phyloP scores from a whole-genome alignment of 2,797 vertebrate species.

The Dicrostonyx torquatus region DNA sequence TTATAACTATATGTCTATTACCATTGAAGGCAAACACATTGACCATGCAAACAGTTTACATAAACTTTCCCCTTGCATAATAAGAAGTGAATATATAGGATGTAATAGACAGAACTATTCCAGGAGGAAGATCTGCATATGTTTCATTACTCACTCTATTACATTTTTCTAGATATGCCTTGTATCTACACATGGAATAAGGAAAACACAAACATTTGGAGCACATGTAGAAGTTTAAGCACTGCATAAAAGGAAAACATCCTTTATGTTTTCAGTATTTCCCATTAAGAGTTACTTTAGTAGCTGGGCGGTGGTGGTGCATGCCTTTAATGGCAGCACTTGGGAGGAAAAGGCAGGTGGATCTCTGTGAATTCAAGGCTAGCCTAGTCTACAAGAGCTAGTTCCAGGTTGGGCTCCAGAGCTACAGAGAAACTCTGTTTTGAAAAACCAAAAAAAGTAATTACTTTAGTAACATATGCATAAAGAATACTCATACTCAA shows the following conservation, averaged over 20 bases:
- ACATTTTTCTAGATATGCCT: background rate
- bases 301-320: too few relatives aligned
- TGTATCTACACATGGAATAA: background rate
- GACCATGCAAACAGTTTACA: conserved; percentile 50
- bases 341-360: too few relatives aligned
- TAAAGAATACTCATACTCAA: background rate
- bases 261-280: background rate
- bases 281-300: background rate
- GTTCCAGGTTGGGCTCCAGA: too few relatives aligned
- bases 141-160: background rate
- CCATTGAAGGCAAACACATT: conserved; percentile 4
- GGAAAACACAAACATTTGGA: background rate
- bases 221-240: background rate
- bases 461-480: background rate
- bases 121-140: background rate
- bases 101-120: background rate
- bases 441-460: too few relatives aligned
- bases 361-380: too few relatives aligned
- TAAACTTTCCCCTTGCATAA: background rate
- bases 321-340: too few relatives aligned
- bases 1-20: background rate
- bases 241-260: background rate
- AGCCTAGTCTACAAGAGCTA: too few relatives aligned
- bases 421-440: too few relatives aligned
- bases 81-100: conserved; percentile 27